Conservation (phyloP, 2,797 vertebrate species). For the Austrolebias charrua region DNA sequence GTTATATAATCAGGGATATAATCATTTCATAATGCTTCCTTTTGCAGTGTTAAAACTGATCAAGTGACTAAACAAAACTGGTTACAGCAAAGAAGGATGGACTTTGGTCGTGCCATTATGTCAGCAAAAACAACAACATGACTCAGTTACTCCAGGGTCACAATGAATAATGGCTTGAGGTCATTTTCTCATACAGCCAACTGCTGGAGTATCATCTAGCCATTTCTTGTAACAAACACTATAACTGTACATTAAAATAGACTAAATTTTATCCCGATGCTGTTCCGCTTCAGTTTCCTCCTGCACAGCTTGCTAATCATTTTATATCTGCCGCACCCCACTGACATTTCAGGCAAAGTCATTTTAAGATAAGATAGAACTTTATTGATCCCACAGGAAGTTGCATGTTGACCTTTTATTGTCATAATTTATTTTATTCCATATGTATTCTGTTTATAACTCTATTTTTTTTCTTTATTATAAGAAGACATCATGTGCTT, state of each 20-base stretch:
- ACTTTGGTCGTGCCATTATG: neutral
- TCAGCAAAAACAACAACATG: neutral
- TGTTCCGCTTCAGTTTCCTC: neutral
- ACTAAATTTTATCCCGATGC: neutral
- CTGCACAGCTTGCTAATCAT: neutral
- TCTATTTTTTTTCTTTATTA: neutral
- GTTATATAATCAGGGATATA: slow-evolving; percentile 39
- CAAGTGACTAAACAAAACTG: neutral
- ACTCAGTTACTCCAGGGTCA: neutral
- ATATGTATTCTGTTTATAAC: neutral
- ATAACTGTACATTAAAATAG: neutral
- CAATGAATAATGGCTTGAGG: neutral
- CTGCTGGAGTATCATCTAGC: neutral
- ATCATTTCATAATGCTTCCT: slow-evolving; percentile 21
- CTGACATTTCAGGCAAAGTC: neutral
- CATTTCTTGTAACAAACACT: neutral
- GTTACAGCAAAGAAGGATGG: neutral
- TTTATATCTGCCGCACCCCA: neutral
- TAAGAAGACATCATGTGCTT: neutral
- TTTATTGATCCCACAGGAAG: too few species aligned
- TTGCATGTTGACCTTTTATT: neutral
- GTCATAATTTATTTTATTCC: neutral
- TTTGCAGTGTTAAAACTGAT: neutral
- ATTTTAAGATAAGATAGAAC: too few species aligned
- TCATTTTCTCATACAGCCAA: slow-evolving; percentile 6